Base-by-base conservation (phyloP, 35 echinoderm and acorn worm genomes). In the Apostichopus japonicus region DNA sequence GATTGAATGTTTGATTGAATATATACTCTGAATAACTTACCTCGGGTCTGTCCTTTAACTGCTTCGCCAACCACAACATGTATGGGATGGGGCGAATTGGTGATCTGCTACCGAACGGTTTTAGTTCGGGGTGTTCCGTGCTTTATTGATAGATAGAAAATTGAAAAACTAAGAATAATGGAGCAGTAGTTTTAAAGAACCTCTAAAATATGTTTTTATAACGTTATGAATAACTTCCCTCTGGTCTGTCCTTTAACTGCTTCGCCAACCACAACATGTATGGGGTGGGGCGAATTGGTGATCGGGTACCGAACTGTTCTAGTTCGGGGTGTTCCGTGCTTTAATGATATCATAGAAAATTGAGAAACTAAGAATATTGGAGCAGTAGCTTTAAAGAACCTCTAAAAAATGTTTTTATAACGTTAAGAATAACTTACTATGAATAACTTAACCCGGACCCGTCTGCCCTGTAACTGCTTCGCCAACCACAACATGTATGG, bases 241-340 rank as follows among this genome's bases (percentile, higher is more conserved):
- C 78, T 59, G 92, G 92, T 22, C 90, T 91, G 3, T 92, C 90
- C 57, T 87, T 77, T 15, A 96, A 17, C 6, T 84, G 62, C 75
- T 96, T 96, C 11, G 90, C 88, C 14, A 92, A 86, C 92, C 92
- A 96, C 11, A 82, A n/a, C n/a, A n/a, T n/a, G n/a, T n/a, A n/a
- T n/a, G n/a, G n/a, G n/a, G n/a, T n/a, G n/a, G n/a, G n/a, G n/a
- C n/a, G n/a, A n/a, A n/a, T 86, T 23, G 95, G 95, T n/a, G 95
- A 87, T 76, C 93, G 93, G 58, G 79, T 73, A 4, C 87, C 63
- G 8, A n/a, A 79, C 92, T 65, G 78, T 63, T 56, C 83, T 91
- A 91, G 93, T 73, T 96, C 95, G 23, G 95, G 95, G 70, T 96
- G 95, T 23, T 96, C 92, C 78, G 79, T 84, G 53, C 95, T 96